phyloP scores from a whole-genome alignment of 2,797 vertebrate species.

The Poecile montanus region DNA sequence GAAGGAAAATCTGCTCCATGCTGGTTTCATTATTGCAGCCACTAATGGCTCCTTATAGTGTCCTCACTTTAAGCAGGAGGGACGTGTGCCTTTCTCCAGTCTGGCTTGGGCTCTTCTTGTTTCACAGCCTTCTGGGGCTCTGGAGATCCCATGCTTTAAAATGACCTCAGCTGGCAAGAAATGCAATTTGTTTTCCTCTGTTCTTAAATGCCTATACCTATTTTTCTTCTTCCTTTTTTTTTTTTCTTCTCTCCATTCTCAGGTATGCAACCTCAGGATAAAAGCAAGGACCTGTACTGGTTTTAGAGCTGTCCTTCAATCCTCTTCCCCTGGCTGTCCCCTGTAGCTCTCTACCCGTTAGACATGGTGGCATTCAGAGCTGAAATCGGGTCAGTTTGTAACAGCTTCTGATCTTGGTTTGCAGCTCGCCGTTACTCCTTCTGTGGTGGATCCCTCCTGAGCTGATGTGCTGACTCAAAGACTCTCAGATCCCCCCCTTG shows the following conservation, averaged over 20 bases:
- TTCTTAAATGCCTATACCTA: constrained; percentile 71
- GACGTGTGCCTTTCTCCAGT: accelerated
- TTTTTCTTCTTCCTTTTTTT: constrained; percentile 55
- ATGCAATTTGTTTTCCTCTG: constrained; percentile 62
- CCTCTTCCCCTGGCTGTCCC: constrained; percentile 74
- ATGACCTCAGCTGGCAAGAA: constrained; percentile 36
- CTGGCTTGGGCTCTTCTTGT: not conserved
- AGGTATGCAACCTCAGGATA: constrained; percentile 96
- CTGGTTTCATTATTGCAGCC: not conserved
- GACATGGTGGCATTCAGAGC: constrained; percentile 73
- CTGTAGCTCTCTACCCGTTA: constrained; percentile 80
- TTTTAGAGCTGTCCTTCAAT: constrained; percentile 86
- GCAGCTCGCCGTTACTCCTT: constrained; percentile 91
- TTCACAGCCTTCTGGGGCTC: not conserved
- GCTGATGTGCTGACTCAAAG: constrained; percentile 82
- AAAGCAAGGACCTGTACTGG: constrained; percentile 98
- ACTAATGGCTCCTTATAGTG: not conserved
- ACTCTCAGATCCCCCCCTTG: constrained; percentile 43
- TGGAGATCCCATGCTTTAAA: not conserved
- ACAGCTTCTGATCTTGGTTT: constrained; percentile 95
- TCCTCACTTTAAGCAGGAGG: not conserved
- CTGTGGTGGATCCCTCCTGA: constrained; percentile 89
- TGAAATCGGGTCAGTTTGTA: constrained; percentile 84
- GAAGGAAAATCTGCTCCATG: not conserved
- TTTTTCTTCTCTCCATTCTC: constrained; percentile 80